These are phyloP conservation scores for Harpagoxenus sublaevis DNA, from an alignment of 2,888 invertebrate species.

Conservation along the genomic window DNA sequence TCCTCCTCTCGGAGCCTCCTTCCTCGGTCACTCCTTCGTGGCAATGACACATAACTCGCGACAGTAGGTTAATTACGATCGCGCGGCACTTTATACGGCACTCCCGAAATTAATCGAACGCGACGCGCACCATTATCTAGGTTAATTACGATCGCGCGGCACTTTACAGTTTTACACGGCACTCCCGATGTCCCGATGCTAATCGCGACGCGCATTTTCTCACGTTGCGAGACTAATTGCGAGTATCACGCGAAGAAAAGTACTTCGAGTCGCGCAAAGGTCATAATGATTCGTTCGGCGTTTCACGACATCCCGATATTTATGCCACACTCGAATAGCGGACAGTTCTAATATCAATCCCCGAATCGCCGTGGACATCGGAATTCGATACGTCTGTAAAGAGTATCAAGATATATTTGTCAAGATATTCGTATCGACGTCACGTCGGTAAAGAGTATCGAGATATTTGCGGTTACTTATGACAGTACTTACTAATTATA, in stretches of 20 bases:
- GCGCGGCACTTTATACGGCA: neutral
- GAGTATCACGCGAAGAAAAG: neutral
- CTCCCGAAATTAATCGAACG: neutral
- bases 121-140: neutral
- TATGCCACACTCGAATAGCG: no score
- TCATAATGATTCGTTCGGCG: neutral
- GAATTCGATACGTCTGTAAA: neutral
- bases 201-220: neutral
- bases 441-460: no score
- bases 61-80: neutral
- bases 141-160: neutral
- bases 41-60: neutral
- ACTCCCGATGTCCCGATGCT: neutral
- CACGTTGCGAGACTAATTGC: no score
- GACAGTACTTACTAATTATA: neutral
- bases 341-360: neutral
- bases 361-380: neutral
- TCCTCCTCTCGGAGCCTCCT: neutral
- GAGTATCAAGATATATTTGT: neutral
- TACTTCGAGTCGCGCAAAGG: neutral
- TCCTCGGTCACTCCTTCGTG: neutral
- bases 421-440: no score
- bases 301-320: neutral
- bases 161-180: neutral
- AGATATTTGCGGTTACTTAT: neutral